Percentiles rank a stretch among this genome's conserved stretches.
These are phyloP conservation scores for Paratilapia polleni DNA, from an alignment of 2,113 vertebrate genomes.

Conservation along the genomic window DNA sequence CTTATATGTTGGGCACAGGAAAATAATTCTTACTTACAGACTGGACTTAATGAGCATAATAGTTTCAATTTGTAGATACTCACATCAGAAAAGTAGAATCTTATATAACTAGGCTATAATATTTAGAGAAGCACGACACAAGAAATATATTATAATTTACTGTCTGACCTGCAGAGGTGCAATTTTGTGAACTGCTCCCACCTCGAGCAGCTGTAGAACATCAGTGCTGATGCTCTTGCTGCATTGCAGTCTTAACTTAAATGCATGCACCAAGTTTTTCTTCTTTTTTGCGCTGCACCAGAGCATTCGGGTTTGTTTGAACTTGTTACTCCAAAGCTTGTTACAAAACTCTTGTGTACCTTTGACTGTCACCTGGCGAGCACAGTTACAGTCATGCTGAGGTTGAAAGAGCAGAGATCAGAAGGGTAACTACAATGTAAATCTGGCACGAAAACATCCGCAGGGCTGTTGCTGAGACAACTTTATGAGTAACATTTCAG, in stretches of 20 bases:
- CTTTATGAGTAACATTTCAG: background rate
- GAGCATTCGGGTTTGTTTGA: constrained; percentile 27
- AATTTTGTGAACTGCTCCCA: background rate
- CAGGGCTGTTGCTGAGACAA: background rate
- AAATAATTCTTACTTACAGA: background rate
- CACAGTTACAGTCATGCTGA: background rate
- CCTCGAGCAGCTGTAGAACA: constrained; percentile 10
- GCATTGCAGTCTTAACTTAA: constrained; percentile 65
- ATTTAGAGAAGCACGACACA: too few species aligned
- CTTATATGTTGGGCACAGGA: too few species aligned
- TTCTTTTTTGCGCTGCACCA: constrained; percentile 38
- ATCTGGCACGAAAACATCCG: constrained; percentile 14
- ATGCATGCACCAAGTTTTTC: background rate
- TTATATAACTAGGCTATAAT: background rate
- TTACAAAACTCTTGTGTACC: constrained; percentile 20
- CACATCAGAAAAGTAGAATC: background rate
- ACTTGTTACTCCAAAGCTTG: constrained; percentile 16
- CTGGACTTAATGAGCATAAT: background rate
- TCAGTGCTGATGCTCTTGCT: constrained; percentile 47
- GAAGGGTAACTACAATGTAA: background rate
- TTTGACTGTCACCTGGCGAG: constrained; percentile 9
- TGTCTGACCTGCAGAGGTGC: background rate
- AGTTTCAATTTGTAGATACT: background rate
- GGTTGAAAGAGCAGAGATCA: constrained; percentile 29
- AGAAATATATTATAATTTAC: background rate